Evolutionary conservation across 2,888 invertebrate species (phyloP).

Genomic region (Drosophila putrida): DNA sequence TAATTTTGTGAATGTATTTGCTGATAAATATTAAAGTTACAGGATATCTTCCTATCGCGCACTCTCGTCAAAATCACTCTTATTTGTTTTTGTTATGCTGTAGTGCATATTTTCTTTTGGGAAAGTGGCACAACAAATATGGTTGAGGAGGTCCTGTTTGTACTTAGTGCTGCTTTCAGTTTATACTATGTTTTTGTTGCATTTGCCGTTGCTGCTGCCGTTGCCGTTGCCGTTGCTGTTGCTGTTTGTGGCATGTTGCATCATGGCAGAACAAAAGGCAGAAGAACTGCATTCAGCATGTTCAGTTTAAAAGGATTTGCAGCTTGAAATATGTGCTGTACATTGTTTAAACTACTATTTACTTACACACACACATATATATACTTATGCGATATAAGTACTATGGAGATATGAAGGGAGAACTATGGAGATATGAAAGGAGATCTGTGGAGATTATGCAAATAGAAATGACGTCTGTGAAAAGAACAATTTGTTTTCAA

Average conservation of each 20-base stretch:
- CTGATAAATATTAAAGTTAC: background rate
- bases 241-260: slow-evolving; percentile 61
- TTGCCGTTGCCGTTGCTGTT: slow-evolving; percentile 9
- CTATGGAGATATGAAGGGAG: slow-evolving; percentile 31
- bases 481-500: slow-evolving; percentile 42
- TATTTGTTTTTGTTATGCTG: slow-evolving; percentile 32
- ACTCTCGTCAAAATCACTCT: background rate
- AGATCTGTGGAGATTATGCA: slow-evolving; percentile 33
- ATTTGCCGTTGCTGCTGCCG: slow-evolving; percentile 9
- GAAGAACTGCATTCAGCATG: slow-evolving; percentile 46
- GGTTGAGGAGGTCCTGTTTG: slow-evolving; percentile 40
- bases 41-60: slow-evolving; percentile 14
- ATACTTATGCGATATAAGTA: slow-evolving; percentile 20
- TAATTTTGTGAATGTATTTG: background rate
- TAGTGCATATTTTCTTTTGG: slow-evolving; percentile 64
- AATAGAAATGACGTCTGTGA: slow-evolving; percentile 28
- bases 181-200: slow-evolving; percentile 16
- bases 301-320: slow-evolving; percentile 73
- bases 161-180: slow-evolving; percentile 27
- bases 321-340: slow-evolving; percentile 52
- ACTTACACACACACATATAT: slow-evolving; percentile 29
- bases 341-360: slow-evolving; percentile 41
- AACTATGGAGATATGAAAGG: slow-evolving; percentile 24
- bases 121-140: slow-evolving; percentile 57
- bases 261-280: slow-evolving; percentile 34